A percentile compares a stretch with the other conserved stretches of the same genome.
These are phyloP conservation scores for Toxonevra muliebris DNA, from an alignment of 2,888 invertebrate species.

Conservation along the genomic window DNA sequence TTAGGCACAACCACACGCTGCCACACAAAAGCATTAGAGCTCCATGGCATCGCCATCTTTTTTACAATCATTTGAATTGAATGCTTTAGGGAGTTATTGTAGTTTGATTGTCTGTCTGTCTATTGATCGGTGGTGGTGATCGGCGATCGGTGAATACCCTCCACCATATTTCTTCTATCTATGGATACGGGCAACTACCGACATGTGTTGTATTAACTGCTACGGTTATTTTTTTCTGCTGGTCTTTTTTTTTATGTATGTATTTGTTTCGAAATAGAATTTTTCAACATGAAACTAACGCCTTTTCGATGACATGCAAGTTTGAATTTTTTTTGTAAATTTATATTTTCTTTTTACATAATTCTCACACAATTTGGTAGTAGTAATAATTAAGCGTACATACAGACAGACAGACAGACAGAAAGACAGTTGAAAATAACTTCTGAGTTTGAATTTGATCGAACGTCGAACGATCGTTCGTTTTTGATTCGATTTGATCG, in stretches of 20 bases:
- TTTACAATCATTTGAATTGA: too few species aligned
- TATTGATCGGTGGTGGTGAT: too few species aligned
- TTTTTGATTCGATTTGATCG: slow-evolving; percentile 33
- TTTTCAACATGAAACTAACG: slow-evolving; percentile 3
- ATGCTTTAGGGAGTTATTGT: too few species aligned
- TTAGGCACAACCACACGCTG: slow-evolving; percentile 1
- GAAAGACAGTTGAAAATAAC: slow-evolving; percentile 19
- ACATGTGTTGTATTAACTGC: too few species aligned
- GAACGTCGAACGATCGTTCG: neutral
- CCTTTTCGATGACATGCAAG: slow-evolving; percentile 18
- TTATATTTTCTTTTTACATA: slow-evolving; percentile 30
- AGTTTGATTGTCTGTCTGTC: too few species aligned
- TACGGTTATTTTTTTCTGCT: too few species aligned
- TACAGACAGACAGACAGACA: slow-evolving; percentile 16
- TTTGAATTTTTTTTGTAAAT: slow-evolving; percentile 6
- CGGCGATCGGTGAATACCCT: slow-evolving; percentile 29
- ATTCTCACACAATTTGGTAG: slow-evolving; percentile 32
- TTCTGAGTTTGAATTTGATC: slow-evolving; percentile 11
- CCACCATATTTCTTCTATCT: neutral
- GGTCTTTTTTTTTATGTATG: neutral
- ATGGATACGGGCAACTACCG: too few species aligned
- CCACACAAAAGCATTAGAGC: neutral
- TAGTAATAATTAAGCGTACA: slow-evolving; percentile 33
- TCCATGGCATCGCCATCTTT: too few species aligned
- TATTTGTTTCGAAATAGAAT: slow-evolving; percentile 12